Conservation (phyloP, 2,888 invertebrate species). For the Ochlodes sylvanus region DNA sequence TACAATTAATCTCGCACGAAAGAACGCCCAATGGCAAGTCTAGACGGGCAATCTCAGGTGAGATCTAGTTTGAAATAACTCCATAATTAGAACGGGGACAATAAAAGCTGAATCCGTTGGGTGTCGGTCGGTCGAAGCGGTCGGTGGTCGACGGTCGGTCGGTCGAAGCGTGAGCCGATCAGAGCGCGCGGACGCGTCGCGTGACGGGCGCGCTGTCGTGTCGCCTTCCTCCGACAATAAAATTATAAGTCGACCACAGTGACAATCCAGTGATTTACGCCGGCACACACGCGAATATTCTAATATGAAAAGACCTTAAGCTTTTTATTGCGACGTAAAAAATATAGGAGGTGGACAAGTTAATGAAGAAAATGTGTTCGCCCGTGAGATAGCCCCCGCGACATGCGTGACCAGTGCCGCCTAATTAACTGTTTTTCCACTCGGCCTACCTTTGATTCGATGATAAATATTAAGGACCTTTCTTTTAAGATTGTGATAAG, state of each 20-base stretch:
- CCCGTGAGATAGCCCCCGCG: constrained; percentile 64
- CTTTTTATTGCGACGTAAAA: constrained; percentile 70
- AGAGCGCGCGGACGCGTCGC: constrained; percentile 61
- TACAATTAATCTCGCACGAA: constrained; percentile 80
- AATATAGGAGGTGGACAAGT: constrained; percentile 74
- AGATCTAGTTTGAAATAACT: constrained; percentile 75
- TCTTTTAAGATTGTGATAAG: constrained; percentile 45
- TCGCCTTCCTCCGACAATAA: constrained; percentile 81
- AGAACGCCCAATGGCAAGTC: constrained; percentile 67
- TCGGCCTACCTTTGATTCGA: constrained; percentile 45
- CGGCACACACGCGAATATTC: constrained; percentile 82
- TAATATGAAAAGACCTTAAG: constrained; percentile 74
- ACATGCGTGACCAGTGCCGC: constrained; percentile 65
- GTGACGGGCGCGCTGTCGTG: constrained; percentile 75
- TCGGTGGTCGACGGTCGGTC: constrained; percentile 2
- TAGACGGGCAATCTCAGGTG: constrained; percentile 74
- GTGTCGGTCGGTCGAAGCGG: constrained; percentile 50
- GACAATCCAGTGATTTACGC: constrained; percentile 85
- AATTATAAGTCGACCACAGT: constrained; percentile 84
- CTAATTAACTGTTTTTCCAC: constrained; percentile 55
- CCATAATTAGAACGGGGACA: constrained; percentile 76
- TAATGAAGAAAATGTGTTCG: constrained; percentile 78
- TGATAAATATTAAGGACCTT: constrained; percentile 47
- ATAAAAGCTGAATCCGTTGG: constrained; percentile 73
- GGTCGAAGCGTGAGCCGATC: constrained; percentile 55